Conservation (phyloP, 2,888 invertebrate genomes). For the Salticus scenicus region DNA sequence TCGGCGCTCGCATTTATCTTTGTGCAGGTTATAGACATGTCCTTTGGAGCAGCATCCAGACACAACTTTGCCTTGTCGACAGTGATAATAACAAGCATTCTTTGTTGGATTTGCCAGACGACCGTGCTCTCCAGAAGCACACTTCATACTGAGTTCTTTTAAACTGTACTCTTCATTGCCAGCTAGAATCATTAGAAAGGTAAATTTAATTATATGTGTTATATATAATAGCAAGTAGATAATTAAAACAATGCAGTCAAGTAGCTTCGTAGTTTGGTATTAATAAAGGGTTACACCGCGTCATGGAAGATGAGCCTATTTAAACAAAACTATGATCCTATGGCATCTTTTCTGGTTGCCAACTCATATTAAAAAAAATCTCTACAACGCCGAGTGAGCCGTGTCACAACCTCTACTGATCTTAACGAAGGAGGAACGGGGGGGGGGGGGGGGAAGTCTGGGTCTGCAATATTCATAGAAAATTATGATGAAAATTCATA, state of each 20-base stretch:
- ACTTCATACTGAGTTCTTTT: slow-evolving; percentile 5
- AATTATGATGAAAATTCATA: no score
- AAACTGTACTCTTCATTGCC: slow-evolving; percentile 21
- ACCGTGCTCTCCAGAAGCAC: neutral
- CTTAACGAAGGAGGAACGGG: no score
- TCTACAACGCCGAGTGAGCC: no score
- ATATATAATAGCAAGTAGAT: neutral
- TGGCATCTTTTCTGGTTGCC: no score
- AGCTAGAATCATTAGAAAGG: slow-evolving; percentile 15
- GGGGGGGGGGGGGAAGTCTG: no score
- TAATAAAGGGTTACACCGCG: no score
- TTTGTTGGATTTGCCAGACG: slow-evolving; percentile 17
- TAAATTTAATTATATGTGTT: neutral
- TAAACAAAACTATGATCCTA: no score
- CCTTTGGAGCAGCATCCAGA: slow-evolving; percentile 29
- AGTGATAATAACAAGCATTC: slow-evolving; percentile 30
- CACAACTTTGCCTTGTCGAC: neutral
- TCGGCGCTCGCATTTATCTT: slow-evolving; percentile 14
- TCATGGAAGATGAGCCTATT: no score
- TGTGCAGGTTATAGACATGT: slow-evolving; percentile 8
- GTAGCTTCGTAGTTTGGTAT: no score
- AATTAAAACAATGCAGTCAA: neutral
- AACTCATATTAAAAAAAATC: no score
- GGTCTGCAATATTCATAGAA: no score
- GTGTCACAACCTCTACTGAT: no score